phyloP scores from a whole-genome alignment of 1,140 invertebrate genomes.

The Macrotrachela quadricornifera region DNA sequence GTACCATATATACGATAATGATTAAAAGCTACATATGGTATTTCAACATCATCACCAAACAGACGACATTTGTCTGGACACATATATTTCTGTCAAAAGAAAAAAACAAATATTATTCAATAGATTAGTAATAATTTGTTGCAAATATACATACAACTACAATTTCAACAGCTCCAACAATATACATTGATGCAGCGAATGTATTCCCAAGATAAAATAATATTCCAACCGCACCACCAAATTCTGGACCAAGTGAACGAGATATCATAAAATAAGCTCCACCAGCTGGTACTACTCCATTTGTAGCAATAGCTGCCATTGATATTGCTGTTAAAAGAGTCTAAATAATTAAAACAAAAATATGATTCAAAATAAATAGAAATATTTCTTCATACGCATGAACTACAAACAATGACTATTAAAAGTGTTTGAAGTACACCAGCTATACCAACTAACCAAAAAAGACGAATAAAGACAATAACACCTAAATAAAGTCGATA shows the following conservation, averaged over 20 bases:
- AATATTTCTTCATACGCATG: conserved; percentile 49
- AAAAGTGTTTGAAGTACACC: conserved; percentile 75
- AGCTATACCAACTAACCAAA: conserved; percentile 95
- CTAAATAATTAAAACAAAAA: background rate
- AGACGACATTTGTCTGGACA: conserved; percentile 48
- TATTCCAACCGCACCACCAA: conserved; percentile 90
- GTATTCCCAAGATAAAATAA: conserved; percentile 95
- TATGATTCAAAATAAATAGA: background rate
- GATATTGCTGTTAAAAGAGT: conserved; percentile 94
- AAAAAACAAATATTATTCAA: background rate
- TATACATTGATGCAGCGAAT: conserved; percentile 93
- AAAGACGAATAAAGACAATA: conserved; percentile 67
- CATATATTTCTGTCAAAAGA: conserved; percentile 80
- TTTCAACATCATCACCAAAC: conserved; percentile 57
- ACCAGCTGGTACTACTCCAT: conserved; percentile 89
- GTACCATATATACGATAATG: conserved; percentile 94
- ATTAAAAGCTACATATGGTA: conserved; percentile 37
- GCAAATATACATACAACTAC: conserved; percentile 48
- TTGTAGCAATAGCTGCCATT: conserved; percentile 96
- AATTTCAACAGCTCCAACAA: conserved; percentile 78
- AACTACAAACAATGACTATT: conserved; percentile 85
- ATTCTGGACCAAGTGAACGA: conserved; percentile 83
- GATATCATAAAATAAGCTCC: conserved; percentile 99
- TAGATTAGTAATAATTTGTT: too few relatives aligned
- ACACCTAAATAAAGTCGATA: conserved; percentile 31